A percentile compares a stretch with the other conserved stretches of the same genome.
Conservation (phyloP, 1,140 invertebrate species). For the Philopotamus ludificatus region DNA sequence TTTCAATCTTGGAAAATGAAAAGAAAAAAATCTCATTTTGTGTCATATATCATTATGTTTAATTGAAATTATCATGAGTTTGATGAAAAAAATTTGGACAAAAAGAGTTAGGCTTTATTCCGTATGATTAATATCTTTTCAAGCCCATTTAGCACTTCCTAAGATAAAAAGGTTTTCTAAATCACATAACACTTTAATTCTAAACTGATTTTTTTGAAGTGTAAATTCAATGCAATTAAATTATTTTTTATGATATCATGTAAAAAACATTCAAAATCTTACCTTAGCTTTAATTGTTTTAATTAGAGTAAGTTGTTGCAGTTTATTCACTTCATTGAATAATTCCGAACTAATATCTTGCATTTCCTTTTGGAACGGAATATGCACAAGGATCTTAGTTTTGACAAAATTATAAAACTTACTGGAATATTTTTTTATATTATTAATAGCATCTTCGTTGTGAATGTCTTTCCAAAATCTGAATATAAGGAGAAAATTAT, state of each 20-base stretch:
- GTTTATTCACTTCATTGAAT: constrained; percentile 63
- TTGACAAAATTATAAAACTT: constrained; percentile 67
- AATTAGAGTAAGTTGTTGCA: constrained; percentile 68
- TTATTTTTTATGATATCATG: constrained; percentile 5
- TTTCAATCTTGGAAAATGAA: too few species aligned
- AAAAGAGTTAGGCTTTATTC: too few species aligned
- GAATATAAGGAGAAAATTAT: constrained; percentile 22
- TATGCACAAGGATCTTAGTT: constrained; percentile 70
- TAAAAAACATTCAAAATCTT: constrained; percentile 24
- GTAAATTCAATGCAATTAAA: not conserved
- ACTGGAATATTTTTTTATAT: constrained; percentile 71
- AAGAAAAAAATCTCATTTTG: too few species aligned
- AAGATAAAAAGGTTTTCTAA: too few species aligned
- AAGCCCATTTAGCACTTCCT: too few species aligned
- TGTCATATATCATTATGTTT: too few species aligned
- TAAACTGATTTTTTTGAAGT: too few species aligned
- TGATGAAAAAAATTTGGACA: too few species aligned
- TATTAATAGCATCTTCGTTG: constrained; percentile 69
- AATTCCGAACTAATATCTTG: constrained; percentile 71
- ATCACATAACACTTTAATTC: too few species aligned
- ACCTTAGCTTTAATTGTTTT: constrained; percentile 59
- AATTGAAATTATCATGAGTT: too few species aligned
- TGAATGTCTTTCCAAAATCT: constrained; percentile 72
- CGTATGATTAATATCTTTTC: too few species aligned
- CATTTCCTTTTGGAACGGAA: constrained; percentile 77